Percentiles rank a stretch among this genome's conserved stretches.
Conservation (phyloP, 2,797 vertebrate genomes). For the Poeciliopsis gracilis region DNA sequence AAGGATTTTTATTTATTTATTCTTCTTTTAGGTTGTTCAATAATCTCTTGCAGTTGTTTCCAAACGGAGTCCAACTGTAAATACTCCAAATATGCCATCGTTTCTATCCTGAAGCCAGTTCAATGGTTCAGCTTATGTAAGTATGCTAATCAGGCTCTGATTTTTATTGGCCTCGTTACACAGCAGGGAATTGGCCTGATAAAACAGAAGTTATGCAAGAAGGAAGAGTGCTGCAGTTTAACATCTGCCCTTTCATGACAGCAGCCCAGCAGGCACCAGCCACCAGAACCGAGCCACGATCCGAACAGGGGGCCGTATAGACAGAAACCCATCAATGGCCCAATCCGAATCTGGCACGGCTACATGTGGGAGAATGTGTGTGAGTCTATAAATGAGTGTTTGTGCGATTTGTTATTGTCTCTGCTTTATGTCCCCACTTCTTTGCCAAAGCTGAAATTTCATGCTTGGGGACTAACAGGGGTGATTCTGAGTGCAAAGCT, state of each 20-base stretch:
- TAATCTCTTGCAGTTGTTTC: neutral
- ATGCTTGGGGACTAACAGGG: slow-evolving; percentile 67
- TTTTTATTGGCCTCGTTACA: slow-evolving; percentile 77
- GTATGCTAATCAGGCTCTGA: slow-evolving; percentile 76
- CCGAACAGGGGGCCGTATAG: slow-evolving; percentile 14
- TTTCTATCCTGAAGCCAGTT: slow-evolving; percentile 56
- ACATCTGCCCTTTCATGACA: slow-evolving; percentile 67
- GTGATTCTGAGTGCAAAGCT: slow-evolving; percentile 72
- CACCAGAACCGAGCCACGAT: slow-evolving; percentile 28
- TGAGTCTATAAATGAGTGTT: slow-evolving; percentile 37
- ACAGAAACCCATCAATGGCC: slow-evolving; percentile 34
- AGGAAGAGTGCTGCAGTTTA: slow-evolving; percentile 57
- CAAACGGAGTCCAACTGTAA: neutral
- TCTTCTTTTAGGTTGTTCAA: neutral
- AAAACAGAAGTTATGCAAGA: slow-evolving; percentile 61
- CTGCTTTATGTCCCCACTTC: slow-evolving; percentile 34
- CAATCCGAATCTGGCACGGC: slow-evolving; percentile 56
- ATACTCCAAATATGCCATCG: slow-evolving; percentile 15
- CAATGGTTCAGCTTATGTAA: slow-evolving; percentile 82
- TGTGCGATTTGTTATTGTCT: slow-evolving; percentile 51
- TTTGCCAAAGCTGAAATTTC: slow-evolving; percentile 74
- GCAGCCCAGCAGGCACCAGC: slow-evolving; percentile 42
- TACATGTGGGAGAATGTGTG: slow-evolving; percentile 36
- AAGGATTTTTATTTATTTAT: neutral
- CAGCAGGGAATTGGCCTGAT: slow-evolving; percentile 57